These are phyloP conservation scores for Anser brachyrhynchus DNA, from an alignment of 2,113 vertebrate species.

Conservation along the genomic window DNA sequence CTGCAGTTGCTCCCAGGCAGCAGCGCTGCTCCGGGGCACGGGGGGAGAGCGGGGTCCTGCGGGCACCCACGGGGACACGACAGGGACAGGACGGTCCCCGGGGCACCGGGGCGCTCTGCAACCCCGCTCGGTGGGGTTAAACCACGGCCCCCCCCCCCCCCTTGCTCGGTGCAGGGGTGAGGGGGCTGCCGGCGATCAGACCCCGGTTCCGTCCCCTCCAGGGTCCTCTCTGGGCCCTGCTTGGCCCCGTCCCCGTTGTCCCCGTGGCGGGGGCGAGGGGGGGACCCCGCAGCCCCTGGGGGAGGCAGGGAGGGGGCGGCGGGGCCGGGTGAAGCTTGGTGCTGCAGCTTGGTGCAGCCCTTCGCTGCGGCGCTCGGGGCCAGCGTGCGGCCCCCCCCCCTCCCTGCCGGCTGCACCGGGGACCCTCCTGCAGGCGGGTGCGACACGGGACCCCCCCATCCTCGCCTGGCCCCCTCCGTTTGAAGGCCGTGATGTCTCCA, in stretches of 20 bases:
- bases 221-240: neutral
- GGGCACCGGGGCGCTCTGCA: neutral
- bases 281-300: neutral
- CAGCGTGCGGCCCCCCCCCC: too few relatives aligned
- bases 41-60: neutral
- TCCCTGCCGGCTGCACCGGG: neutral
- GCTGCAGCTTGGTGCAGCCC: neutral
- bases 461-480: neutral
- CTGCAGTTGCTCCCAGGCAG: conserved; percentile 46
- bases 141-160: too few relatives aligned
- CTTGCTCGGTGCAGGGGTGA: neutral
- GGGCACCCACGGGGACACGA: neutral
- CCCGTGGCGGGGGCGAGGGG: neutral
- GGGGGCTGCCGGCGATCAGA: neutral
- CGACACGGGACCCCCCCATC: neutral
- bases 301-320: neutral
- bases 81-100: neutral
- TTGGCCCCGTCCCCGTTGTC: neutral
- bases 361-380: neutral
- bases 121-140: accelerated
- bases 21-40: neutral
- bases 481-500: neutral
- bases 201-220: accelerated
- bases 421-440: neutral
- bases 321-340: neutral